Percentiles rank a stretch among this genome's conserved stretches.
Evolutionary conservation across 2,888 invertebrate genomes (phyloP).

Genomic region (Athalia cordata): DNA sequence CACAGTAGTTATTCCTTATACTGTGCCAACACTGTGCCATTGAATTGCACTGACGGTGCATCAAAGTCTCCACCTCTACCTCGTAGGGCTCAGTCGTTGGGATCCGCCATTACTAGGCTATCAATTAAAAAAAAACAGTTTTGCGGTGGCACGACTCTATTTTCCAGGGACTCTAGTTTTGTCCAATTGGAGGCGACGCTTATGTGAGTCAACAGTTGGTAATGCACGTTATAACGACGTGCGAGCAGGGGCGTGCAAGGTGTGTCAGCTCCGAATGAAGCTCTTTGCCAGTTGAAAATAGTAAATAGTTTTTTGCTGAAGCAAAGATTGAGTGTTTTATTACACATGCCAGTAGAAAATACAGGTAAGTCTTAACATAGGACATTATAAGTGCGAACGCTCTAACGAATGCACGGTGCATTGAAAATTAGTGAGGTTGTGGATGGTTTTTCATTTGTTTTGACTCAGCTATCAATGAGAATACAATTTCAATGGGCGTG

Average conservation of each 20-base stretch:
- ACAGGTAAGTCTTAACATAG: conserved; percentile 21
- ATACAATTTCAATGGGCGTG: conserved; percentile 40
- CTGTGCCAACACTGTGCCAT: no score
- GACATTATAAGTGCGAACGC: not conserved
- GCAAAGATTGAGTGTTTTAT: conserved; percentile 10
- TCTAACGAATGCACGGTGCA: not conserved
- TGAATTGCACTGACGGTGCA: no score
- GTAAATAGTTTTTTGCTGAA: conserved; percentile 1
- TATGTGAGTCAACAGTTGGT: not conserved
- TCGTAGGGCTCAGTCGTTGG: no score
- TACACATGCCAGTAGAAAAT: not conserved
- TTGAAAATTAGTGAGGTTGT: not conserved
- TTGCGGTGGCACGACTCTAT: no score
- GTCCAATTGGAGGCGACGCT: no score
- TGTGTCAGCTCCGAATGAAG: conserved; percentile 15
- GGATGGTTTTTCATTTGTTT: conserved; percentile 23
- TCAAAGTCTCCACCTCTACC: no score
- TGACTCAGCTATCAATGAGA: not conserved
- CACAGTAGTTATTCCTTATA: no score
- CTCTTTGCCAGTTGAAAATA: conserved; percentile 13
- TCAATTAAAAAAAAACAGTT: no score
- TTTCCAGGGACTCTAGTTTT: no score
- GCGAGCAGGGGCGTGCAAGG: conserved; percentile 9
- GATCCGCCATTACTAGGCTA: no score
- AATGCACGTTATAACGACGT: conserved; percentile 12